These are phyloP conservation scores for Drosophila athabasca DNA, from an alignment of 1,140 invertebrate genomes.

Conservation along the genomic window DNA sequence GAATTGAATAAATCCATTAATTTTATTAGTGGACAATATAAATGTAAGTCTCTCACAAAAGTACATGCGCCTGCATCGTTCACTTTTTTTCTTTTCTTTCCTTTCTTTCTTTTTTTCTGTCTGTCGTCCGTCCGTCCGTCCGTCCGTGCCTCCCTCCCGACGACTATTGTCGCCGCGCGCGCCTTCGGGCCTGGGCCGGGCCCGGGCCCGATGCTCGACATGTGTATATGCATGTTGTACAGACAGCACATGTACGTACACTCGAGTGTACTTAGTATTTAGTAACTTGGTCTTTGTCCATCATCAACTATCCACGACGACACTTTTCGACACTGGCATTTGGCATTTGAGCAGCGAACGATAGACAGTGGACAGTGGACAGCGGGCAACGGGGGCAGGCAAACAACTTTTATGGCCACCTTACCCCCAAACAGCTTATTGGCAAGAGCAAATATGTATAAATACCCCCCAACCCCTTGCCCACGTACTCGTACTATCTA, in stretches of 20 bases:
- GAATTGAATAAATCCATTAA: conserved; percentile 79
- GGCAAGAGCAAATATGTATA: no score
- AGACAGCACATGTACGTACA: conserved; percentile 44
- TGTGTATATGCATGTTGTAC: conserved; percentile 48
- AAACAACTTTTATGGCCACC: no score
- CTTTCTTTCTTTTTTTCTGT: no score
- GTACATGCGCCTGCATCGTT: conserved; percentile 63
- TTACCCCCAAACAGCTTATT: conserved; percentile 15
- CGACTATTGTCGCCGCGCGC: background rate
- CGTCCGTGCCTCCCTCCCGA: no score
- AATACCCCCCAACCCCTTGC: no score
- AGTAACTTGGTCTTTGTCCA: conserved; percentile 48
- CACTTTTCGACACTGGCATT: conserved; percentile 34
- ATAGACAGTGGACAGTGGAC: background rate
- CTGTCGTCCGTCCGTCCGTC: background rate
- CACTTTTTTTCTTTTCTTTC: conserved; percentile 8
- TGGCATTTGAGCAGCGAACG: conserved; percentile 10
- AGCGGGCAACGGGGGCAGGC: no score
- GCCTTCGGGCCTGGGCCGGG: background rate
- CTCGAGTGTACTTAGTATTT: conserved; percentile 42
- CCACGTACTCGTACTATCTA: background rate
- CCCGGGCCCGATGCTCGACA: conserved; percentile 38
- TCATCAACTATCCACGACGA: conserved; percentile 45
- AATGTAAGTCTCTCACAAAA: conserved; percentile 70
- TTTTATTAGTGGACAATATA: conserved; percentile 77